These are phyloP conservation scores for Zapornia atra DNA, from an alignment of 2,113 vertebrate genomes.

Conservation along the genomic window DNA sequence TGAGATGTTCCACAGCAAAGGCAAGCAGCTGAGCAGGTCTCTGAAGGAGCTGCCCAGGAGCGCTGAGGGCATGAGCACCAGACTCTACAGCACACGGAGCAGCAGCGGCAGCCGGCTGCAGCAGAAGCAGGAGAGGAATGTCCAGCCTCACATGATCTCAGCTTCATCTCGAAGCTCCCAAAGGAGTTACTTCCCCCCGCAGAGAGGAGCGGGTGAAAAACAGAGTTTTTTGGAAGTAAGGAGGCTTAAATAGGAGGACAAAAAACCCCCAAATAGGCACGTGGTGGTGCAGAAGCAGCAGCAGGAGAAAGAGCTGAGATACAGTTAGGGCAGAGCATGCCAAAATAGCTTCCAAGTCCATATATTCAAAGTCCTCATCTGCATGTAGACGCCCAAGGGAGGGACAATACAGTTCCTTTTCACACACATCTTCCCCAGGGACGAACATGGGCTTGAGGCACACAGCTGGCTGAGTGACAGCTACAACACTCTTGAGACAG, in stretches of 20 bases:
- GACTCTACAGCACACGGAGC: constrained; percentile 82
- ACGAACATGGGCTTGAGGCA: neutral
- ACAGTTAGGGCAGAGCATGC: constrained; percentile 15
- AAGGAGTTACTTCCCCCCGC: constrained; percentile 80
- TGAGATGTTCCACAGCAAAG: constrained; percentile 84
- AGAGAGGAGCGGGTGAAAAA: constrained; percentile 79
- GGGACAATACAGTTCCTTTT: neutral
- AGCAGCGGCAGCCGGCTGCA: constrained; percentile 82
- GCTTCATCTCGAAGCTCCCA: constrained; percentile 78
- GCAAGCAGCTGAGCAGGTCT: constrained; percentile 94
- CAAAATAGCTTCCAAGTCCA: constrained; percentile 32
- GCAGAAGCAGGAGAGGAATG: constrained; percentile 84
- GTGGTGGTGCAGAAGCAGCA: neutral
- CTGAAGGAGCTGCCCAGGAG: constrained; percentile 89
- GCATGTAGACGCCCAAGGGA: neutral
- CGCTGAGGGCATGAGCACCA: constrained; percentile 73
- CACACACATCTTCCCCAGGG: neutral
- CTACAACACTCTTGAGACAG: neutral
- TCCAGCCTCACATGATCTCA: constrained; percentile 76
- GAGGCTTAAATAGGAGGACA: constrained; percentile 77
- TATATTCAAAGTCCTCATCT: neutral
- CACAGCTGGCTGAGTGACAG: neutral
- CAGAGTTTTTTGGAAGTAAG: constrained; percentile 84
- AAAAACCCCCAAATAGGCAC: neutral
- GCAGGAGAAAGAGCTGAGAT: constrained; percentile 27